phyloP scores from a whole-genome alignment of 2,888 invertebrate species.

The Yponomeuta evonymella region DNA sequence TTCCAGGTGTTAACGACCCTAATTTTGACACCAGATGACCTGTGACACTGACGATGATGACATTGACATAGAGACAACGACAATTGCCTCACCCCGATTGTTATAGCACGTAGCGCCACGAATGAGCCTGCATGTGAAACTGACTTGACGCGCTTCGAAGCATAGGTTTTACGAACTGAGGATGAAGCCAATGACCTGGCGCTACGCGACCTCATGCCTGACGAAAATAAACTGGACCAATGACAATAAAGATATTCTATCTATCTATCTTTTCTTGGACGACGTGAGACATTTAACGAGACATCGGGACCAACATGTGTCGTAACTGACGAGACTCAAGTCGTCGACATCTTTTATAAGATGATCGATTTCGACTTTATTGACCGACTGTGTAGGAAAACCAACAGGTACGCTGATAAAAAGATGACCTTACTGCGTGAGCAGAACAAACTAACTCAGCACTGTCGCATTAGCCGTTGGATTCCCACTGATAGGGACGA shows the following conservation, averaged over 20 bases:
- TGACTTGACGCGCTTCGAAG: constrained; percentile 17
- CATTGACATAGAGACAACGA: constrained; percentile 13
- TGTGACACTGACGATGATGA: constrained; percentile 14
- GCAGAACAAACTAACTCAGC: constrained; percentile 1
- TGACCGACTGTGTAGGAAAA: constrained; percentile 20
- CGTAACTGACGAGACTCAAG: constrained; percentile 1
- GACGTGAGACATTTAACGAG: constrained; percentile 4
- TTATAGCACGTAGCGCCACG: constrained; percentile 14
- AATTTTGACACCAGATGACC: neutral
- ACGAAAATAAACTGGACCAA: constrained; percentile 25
- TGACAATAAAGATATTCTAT: constrained; percentile 17
- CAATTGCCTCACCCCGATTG: constrained; percentile 9
- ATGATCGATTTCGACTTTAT: constrained; percentile 26
- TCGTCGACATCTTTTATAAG: constrained; percentile 23
- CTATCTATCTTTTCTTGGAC: too few species aligned
- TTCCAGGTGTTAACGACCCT: constrained; percentile 14
- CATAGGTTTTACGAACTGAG: constrained; percentile 14
- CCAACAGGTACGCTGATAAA: constrained; percentile 19
- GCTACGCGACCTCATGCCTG: constrained; percentile 20
- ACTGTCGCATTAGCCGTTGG: neutral
- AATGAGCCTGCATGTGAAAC: constrained; percentile 15
- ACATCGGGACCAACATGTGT: constrained; percentile 6
- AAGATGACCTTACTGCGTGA: constrained; percentile 7
- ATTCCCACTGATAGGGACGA: constrained; percentile 16
- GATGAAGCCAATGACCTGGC: constrained; percentile 7